A percentile compares a stretch with the other conserved stretches of the same genome.
These are phyloP conservation scores for Cyclophora albipunctata DNA, from an alignment of 2,888 invertebrate genomes.

Conservation along the genomic window DNA sequence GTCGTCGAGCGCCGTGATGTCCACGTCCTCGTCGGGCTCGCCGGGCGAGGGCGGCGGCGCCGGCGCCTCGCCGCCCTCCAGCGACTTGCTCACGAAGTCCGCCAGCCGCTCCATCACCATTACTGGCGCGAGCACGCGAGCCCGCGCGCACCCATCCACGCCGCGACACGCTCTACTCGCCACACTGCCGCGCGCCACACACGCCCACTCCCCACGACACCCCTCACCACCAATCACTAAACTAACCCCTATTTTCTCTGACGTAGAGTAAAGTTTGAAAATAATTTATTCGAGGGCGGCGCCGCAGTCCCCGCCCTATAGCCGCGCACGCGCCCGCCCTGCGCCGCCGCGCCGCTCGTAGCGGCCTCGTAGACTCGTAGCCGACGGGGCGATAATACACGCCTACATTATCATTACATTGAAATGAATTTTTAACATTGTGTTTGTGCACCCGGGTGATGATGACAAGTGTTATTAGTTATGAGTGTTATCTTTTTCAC, in stretches of 20 bases:
- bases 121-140: slow-evolving; percentile 59
- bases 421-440: slow-evolving; percentile 64
- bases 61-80: slow-evolving; percentile 78
- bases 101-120: slow-evolving; percentile 90
- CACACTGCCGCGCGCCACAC: slow-evolving; percentile 45
- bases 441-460: slow-evolving; percentile 32
- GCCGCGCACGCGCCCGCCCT: slow-evolving; percentile 61
- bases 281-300: slow-evolving; percentile 37
- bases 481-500: no score
- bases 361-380: slow-evolving; percentile 22
- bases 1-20: slow-evolving; percentile 67
- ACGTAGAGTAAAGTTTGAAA: not conserved
- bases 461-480: slow-evolving; percentile 19
- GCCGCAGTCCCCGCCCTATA: slow-evolving; percentile 47
- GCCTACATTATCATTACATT: slow-evolving; percentile 72
- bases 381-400: slow-evolving; percentile 56
- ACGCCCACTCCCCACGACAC: slow-evolving; percentile 46
- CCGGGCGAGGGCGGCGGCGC: slow-evolving; percentile 68
- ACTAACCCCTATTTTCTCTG: slow-evolving; percentile 8
- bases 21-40: slow-evolving; percentile 63
- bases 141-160: slow-evolving; percentile 54
- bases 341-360: slow-evolving; percentile 18
- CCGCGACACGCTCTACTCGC: slow-evolving; percentile 50
- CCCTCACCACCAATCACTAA: slow-evolving; percentile 10
- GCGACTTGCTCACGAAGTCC: slow-evolving; percentile 92